Conservation (phyloP, 2,888 invertebrate genomes). For the Malthinus flaveolus region DNA sequence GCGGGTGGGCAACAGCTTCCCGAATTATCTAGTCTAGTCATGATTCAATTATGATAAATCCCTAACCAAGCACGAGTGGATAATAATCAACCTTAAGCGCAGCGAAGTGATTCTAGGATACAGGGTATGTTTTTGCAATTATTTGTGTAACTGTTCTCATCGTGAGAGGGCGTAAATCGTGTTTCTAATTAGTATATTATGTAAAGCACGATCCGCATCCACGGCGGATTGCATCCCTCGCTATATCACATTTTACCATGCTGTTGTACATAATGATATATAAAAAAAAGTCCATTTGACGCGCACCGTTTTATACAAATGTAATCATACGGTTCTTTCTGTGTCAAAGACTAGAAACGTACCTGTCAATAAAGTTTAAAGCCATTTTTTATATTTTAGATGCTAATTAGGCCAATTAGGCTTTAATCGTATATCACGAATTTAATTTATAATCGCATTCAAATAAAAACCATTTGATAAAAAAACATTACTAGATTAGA, state of each 20-base stretch:
- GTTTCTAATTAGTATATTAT: constrained; percentile 42
- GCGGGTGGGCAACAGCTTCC: constrained; percentile 32
- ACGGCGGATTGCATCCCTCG: constrained; percentile 44
- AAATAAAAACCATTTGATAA: constrained; percentile 9
- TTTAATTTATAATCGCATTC: constrained; percentile 1
- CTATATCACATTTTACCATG: constrained; percentile 44
- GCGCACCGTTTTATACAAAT: constrained; percentile 52
- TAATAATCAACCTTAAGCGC: constrained; percentile 56
- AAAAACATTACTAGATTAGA: constrained; percentile 18
- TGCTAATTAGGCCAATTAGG: constrained; percentile 32
- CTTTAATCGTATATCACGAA: constrained; percentile 15
- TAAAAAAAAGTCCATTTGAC: constrained; percentile 46
- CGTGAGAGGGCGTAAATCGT: constrained; percentile 32
- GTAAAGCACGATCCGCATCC: constrained; percentile 39
- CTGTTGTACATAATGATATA: constrained; percentile 52
- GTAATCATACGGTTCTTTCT: constrained; percentile 42
- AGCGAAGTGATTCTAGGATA: constrained; percentile 84
- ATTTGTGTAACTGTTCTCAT: constrained; percentile 63
- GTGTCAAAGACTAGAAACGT: constrained; percentile 47
- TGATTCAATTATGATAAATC: constrained; percentile 39
- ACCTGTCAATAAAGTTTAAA: constrained; percentile 41
- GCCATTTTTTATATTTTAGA: constrained; percentile 42
- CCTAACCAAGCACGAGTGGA: constrained; percentile 52
- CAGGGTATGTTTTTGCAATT: constrained; percentile 94
- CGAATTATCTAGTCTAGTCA: constrained; percentile 36